A percentile compares a stretch with the other conserved stretches of the same genome.
Evolutionary conservation across 2,888 invertebrate genomes (phyloP).

Genomic region (Lepidonotus clava): DNA sequence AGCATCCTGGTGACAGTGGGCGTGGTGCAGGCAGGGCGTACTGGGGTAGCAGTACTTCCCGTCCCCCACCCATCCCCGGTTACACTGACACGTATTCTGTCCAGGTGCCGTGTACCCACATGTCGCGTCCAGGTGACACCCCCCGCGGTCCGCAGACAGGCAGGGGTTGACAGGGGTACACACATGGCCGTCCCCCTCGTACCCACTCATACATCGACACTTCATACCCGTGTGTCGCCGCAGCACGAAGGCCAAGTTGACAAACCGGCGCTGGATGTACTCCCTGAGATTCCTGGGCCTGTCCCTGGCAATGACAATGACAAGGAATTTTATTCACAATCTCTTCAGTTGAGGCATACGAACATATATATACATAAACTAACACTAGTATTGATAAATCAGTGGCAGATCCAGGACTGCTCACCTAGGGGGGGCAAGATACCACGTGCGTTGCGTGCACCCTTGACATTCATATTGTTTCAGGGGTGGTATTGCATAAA

Average conservation of each 20-base stretch:
- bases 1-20: conserved; percentile 71
- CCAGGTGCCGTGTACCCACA: conserved; percentile 74
- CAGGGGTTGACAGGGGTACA: conserved; percentile 73
- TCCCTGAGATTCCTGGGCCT: background rate
- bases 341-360: too few species aligned
- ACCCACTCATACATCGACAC: conserved; percentile 72
- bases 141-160: conserved; percentile 66
- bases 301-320: background rate
- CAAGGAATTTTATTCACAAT: too few species aligned
- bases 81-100: conserved; percentile 69
- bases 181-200: conserved; percentile 67
- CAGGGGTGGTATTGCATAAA: too few species aligned
- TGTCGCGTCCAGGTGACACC: conserved; percentile 73
- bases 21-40: conserved; percentile 67
- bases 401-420: too few species aligned
- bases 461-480: too few species aligned
- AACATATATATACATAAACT: too few species aligned
- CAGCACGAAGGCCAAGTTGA: background rate
- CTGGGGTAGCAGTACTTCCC: conserved; percentile 72
- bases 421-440: too few species aligned
- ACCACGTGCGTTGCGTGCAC: too few species aligned
- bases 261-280: too few species aligned
- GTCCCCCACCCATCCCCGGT: conserved; percentile 74
- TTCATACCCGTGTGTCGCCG: conserved; percentile 58
- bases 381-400: too few species aligned